Evolutionary conservation across 2,797 vertebrate genomes (phyloP), one percentile per base, ranked within the genome.

Genomic region (Manis pentadactyla): DNA sequence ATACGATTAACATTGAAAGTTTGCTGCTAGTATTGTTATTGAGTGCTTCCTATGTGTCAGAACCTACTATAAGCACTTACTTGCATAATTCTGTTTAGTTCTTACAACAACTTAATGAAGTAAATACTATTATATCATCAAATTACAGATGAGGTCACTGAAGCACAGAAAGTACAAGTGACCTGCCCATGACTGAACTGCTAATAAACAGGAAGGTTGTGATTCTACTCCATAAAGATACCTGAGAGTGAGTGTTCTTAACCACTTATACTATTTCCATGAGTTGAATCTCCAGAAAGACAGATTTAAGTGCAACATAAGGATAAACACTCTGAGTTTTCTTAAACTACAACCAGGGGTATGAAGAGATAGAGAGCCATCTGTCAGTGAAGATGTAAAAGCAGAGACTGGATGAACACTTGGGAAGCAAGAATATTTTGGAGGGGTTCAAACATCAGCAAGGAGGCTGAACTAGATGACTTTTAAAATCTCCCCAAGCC

Each of bases 231-330:
- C 53, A 79, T 74, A 90, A 90, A 86, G 23, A 69, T 68, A 81
- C 42, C n/a, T 63, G 15, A 91, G 84, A 92, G 42, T 21, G 15
- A 95, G n/a, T 87, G 11, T 3, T 92, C 53, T 85, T 95, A 59
- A 39, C 7, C 42, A 91, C 14, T 74, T 69, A 66, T 1, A 82
- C 39, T 31, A 34, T 74, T 93, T 31, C 51, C 31, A 61, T 51
- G 17, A 92, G 29, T 55, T 92, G 37, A 95, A 87, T 75, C 5
- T 63, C 42, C 18, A 77, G 73, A 81, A 93, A 96, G 59, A 91
- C 37, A 94, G 14, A 94, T 73, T 93, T 63, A 6, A 53, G 14
- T 61, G 84, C 31, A 87, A 90, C 27, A 27, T 34, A 95, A 85
- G 10, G 31, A 77, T n/a, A 90, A 79, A 59, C 13, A 74, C 53